These are phyloP conservation scores for Psettodes erumei DNA, from an alignment of 2,113 vertebrate genomes.

Conservation along the genomic window DNA sequence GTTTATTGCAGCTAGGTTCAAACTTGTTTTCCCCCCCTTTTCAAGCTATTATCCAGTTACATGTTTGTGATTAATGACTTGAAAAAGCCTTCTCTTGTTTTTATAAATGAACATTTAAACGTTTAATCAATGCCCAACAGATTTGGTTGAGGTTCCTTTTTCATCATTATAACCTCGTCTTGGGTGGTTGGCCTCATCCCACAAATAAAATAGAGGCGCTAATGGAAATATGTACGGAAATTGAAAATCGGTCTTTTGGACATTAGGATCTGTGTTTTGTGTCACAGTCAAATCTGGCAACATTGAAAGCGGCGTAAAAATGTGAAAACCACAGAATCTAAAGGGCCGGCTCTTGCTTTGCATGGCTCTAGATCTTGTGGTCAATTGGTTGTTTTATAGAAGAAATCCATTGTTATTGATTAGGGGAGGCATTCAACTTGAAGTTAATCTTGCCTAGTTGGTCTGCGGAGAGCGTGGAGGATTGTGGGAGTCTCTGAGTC, in stretches of 20 bases:
- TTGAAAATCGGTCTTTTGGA: not conserved
- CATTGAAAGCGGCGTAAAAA: not conserved
- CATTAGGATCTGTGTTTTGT: not conserved
- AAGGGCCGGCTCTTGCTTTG: not conserved
- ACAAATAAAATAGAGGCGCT: not conserved
- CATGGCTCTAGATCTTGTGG: conserved; percentile 1
- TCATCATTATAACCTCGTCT: not conserved
- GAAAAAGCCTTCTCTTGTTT: not conserved
- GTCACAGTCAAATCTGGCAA: conserved; percentile 1
- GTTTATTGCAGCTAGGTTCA: not conserved
- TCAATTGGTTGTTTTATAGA: not conserved
- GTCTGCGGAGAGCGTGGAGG: conserved; percentile 12
- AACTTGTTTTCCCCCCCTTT: not conserved
- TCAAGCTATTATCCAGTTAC: not conserved
- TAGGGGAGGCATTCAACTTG: conserved; percentile 26
- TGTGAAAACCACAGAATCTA: not conserved
- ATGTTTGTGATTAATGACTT: not conserved
- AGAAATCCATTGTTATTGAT: conserved; percentile 49
- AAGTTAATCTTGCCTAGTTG: conserved; percentile 21
- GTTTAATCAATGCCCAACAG: not conserved
- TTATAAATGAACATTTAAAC: not conserved
- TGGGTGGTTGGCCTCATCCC: not conserved
- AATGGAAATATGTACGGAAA: not conserved
- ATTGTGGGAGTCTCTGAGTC: conserved; percentile 16
- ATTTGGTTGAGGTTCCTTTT: not conserved